These are phyloP conservation scores for Porites lutea DNA, from an alignment of 64 coral and sea anemone species.

Conservation along the genomic window DNA sequence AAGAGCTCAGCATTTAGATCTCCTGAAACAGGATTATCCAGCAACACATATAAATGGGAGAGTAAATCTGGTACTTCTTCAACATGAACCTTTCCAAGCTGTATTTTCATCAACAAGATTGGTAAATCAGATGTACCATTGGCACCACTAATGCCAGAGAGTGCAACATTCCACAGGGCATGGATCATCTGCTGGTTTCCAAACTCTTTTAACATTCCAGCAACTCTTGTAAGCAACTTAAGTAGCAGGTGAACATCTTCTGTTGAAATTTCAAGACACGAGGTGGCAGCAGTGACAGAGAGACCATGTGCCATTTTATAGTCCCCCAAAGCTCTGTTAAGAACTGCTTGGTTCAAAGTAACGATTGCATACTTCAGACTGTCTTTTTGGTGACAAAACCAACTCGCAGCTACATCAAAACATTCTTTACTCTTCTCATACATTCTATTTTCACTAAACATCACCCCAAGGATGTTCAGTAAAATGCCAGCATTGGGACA, in stretches of 20 bases:
- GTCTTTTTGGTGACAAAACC: neutral
- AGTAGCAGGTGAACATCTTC: neutral
- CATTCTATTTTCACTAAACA: neutral
- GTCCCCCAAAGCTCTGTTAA: neutral
- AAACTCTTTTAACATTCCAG: neutral
- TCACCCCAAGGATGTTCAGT: slow-evolving; percentile 15
- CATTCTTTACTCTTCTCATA: neutral
- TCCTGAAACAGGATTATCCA: neutral
- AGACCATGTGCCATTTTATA: neutral
- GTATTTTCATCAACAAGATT: neutral
- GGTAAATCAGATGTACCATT: neutral
- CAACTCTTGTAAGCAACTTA: neutral
- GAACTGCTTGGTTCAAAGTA: neutral
- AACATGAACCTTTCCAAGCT: neutral
- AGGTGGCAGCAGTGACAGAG: neutral
- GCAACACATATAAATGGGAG: neutral
- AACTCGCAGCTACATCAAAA: neutral
- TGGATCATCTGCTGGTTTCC: neutral
- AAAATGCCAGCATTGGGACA: neutral
- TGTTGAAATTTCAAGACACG: neutral
- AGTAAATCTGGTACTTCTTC: neutral
- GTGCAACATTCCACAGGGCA: neutral
- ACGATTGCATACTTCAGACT: neutral
- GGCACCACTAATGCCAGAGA: neutral
- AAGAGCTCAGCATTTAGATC: neutral